These are phyloP conservation scores for Solea senegalensis DNA, from an alignment of 2,113 vertebrate genomes.

Conservation along the genomic window DNA sequence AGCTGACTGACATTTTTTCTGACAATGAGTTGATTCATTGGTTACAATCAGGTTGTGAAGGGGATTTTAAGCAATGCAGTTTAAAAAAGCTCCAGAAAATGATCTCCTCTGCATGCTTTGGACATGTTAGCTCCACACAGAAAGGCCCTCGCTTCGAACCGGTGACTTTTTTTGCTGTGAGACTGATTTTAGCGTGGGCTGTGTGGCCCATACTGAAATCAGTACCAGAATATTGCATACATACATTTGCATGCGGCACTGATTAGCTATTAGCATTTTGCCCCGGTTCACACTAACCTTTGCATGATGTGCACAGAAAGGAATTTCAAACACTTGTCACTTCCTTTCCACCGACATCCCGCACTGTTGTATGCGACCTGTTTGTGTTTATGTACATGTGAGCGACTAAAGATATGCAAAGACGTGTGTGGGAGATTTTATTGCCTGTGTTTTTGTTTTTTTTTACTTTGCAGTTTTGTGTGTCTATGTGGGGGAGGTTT, in stretches of 20 bases:
- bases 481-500: background rate
- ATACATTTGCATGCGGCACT: background rate
- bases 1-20: too few species aligned
- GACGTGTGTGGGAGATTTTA: background rate
- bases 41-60: too few species aligned
- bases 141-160: too few species aligned
- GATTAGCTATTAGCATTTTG: conserved; percentile 24
- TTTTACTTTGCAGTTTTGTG: too few species aligned
- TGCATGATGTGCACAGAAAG: conserved; percentile 1
- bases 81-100: too few species aligned
- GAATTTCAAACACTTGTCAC: background rate
- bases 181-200: too few species aligned
- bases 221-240: conserved; percentile 1
- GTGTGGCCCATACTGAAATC: background rate
- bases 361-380: background rate
- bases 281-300: conserved; percentile 23
- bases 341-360: background rate
- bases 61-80: too few species aligned
- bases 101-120: too few species aligned
- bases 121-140: too few species aligned
- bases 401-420: background rate
- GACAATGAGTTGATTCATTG: too few species aligned
- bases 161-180: too few species aligned
- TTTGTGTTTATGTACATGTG: background rate
- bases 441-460: background rate